Conservation (phyloP, 2,888 invertebrate genomes). For the Aromia moschata region DNA sequence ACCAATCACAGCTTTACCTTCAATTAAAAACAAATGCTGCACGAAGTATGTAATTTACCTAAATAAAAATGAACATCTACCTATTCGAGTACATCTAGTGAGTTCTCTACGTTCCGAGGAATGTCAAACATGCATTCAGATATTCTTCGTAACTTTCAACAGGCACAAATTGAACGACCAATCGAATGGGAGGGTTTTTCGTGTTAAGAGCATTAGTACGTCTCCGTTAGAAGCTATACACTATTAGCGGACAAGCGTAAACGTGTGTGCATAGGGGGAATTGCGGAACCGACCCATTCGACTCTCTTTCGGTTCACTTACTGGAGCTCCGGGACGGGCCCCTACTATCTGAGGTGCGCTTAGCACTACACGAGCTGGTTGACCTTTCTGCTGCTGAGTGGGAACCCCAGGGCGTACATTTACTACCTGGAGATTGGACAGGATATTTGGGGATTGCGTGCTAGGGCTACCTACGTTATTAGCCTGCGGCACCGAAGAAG, state of each 20-base stretch:
- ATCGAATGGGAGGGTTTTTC: constrained; percentile 42
- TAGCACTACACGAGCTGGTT: constrained; percentile 84
- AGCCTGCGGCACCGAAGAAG: constrained; percentile 66
- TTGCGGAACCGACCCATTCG: constrained; percentile 47
- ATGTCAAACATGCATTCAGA: constrained; percentile 35
- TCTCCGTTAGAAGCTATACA: constrained; percentile 31
- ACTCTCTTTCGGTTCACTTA: constrained; percentile 63
- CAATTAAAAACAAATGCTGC: too few species aligned
- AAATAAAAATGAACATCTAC: too few species aligned
- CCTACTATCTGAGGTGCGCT: constrained; percentile 82
- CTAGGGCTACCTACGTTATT: constrained; percentile 62
- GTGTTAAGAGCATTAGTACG: constrained; percentile 30
- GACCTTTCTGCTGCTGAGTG: constrained; percentile 76
- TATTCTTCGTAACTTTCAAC: constrained; percentile 27
- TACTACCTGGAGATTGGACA: constrained; percentile 81
- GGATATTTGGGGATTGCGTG: constrained; percentile 60
- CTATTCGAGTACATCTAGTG: too few species aligned
- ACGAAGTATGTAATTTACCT: too few species aligned
- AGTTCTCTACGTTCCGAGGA: too few species aligned
- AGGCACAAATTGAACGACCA: constrained; percentile 36
- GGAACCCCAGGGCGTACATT: constrained; percentile 83
- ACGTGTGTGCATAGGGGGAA: constrained; percentile 22
- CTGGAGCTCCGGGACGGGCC: constrained; percentile 82
- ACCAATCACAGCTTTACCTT: background rate
- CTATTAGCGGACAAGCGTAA: constrained; percentile 31